Evolutionary conservation across 2,797 vertebrate genomes (phyloP).

Genomic region (Labeo calbasu): DNA sequence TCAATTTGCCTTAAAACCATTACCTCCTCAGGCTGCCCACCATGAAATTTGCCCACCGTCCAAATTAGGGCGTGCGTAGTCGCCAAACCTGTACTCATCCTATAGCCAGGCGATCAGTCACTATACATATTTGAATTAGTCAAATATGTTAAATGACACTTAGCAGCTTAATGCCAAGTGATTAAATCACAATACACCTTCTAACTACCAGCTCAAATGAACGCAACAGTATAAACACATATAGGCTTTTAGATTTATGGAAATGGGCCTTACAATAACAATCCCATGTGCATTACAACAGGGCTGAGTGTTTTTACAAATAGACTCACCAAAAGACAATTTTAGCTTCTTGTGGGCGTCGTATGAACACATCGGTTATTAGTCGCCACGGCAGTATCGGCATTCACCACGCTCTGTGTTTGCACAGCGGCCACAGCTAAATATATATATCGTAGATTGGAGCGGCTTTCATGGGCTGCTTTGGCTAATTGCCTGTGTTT

Average conservation of each 20-base stretch:
- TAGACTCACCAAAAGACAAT: constrained; percentile 28
- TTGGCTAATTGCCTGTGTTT: constrained; percentile 60
- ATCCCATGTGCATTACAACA: constrained; percentile 1
- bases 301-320: constrained; percentile 17
- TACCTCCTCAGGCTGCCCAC: constrained; percentile 63
- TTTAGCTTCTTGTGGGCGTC: constrained; percentile 29
- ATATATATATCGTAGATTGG: constrained; percentile 50
- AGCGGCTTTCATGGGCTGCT: constrained; percentile 47
- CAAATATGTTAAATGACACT: constrained; percentile 33
- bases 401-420: constrained; percentile 46
- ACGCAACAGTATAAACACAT: background rate
- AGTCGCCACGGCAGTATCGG: constrained; percentile 5
- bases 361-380: constrained; percentile 43
- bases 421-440: constrained; percentile 55
- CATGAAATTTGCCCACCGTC: constrained; percentile 70
- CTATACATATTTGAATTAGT: constrained; percentile 37
- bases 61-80: constrained; percentile 38
- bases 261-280: constrained; percentile 35
- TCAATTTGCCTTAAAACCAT: constrained; percentile 81
- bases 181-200: constrained; percentile 14
- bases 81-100: constrained; percentile 21
- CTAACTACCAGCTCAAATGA: constrained; percentile 6
- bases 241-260: background rate
- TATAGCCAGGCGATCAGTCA: constrained; percentile 21
- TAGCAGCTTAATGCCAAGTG: constrained; percentile 19